Percentiles rank a stretch among this genome's conserved stretches.
Evolutionary conservation across 2,113 vertebrate genomes (phyloP).

Genomic region (Neofelis nebulosa): DNA sequence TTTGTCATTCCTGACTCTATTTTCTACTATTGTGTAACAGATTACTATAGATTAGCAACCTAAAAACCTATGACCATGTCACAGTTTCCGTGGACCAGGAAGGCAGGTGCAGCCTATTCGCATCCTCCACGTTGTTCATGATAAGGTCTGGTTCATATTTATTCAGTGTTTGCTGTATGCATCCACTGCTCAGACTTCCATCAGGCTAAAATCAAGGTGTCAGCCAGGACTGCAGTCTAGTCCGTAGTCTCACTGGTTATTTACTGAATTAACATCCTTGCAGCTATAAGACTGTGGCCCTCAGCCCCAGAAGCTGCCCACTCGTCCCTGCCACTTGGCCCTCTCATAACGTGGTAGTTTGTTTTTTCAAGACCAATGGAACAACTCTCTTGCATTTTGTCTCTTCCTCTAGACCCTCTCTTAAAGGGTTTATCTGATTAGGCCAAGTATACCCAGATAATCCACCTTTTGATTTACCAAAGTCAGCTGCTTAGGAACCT

Average conservation of each 20-base stretch:
- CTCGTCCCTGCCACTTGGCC: fast-evolving
- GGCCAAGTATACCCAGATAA: background rate
- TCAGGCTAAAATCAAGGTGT: background rate
- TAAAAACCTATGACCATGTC: background rate
- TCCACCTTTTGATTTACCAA: background rate
- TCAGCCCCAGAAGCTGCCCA: background rate
- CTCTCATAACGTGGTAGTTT: background rate
- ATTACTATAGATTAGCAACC: background rate
- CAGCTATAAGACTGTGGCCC: background rate
- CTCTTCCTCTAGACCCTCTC: background rate
- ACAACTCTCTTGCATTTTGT: background rate
- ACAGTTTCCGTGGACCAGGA: background rate
- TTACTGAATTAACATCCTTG: background rate
- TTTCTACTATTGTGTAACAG: background rate
- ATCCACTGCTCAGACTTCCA: background rate
- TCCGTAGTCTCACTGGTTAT: background rate
- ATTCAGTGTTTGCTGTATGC: background rate
- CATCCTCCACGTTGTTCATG: background rate
- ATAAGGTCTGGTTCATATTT: background rate
- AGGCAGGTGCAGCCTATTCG: background rate
- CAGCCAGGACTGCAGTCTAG: background rate
- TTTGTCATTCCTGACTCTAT: background rate
- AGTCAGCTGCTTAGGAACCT: background rate
- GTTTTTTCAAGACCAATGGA: background rate
- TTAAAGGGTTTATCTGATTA: background rate